These are phyloP conservation scores for Muscicapa striata DNA, from an alignment of 2,797 vertebrate genomes.

Conservation along the genomic window DNA sequence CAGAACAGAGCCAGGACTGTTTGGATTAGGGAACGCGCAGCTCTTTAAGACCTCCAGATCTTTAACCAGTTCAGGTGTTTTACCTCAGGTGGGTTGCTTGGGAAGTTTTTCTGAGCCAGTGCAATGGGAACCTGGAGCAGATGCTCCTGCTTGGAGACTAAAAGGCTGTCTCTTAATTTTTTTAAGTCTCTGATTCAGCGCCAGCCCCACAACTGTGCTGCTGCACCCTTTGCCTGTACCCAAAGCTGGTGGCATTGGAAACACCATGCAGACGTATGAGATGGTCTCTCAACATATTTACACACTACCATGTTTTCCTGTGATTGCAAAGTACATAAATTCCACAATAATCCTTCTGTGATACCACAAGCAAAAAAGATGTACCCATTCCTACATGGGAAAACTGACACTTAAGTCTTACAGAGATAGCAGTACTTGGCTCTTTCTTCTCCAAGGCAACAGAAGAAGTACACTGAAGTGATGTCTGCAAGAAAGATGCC, in stretches of 20 bases:
- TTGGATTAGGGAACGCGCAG: not conserved
- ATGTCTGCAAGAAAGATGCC: constrained; percentile 55
- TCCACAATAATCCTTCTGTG: not conserved
- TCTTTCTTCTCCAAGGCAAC: constrained; percentile 45
- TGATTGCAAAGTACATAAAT: not conserved
- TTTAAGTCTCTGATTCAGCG: not conserved
- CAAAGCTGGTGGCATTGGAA: not conserved
- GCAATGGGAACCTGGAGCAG: not conserved
- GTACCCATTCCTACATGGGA: not conserved
- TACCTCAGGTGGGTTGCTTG: not conserved
- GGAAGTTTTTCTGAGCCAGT: not conserved
- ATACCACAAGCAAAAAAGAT: not conserved
- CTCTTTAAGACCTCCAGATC: not conserved
- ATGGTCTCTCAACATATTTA: not conserved
- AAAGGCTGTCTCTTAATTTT: not conserved
- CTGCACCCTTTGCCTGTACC: not conserved
- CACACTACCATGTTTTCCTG: not conserved
- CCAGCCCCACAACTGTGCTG: not conserved
- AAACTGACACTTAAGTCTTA: not conserved
- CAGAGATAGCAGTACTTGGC: not conserved
- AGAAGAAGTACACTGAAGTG: constrained; percentile 11
- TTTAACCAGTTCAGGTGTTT: not conserved
- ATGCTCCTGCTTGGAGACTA: not conserved
- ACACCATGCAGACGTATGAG: not conserved
- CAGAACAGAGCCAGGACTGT: not conserved